Evolutionary conservation across 2,888 invertebrate genomes (phyloP).

Genomic region (Chironomus tentans): DNA sequence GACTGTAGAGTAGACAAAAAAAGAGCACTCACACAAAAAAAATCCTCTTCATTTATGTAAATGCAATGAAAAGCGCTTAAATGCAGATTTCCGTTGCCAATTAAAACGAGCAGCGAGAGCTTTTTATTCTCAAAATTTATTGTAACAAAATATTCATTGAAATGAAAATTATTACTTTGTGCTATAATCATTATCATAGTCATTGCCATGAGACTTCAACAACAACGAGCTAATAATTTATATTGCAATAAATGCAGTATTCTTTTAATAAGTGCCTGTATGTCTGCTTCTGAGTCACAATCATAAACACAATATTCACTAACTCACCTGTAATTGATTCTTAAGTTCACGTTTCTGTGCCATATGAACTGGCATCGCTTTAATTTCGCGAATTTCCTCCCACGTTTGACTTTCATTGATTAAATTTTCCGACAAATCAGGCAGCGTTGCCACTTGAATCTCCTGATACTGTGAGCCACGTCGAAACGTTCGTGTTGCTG

Average conservation of each 20-base stretch:
- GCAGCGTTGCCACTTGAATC: conserved; percentile 67
- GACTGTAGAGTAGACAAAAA: no score
- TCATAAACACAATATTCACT: not conserved
- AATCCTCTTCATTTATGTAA: no score
- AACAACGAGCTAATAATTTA: not conserved
- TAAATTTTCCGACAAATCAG: conserved; percentile 69
- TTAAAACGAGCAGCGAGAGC: not conserved
- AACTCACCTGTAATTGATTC: conserved; percentile 61
- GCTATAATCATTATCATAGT: not conserved
- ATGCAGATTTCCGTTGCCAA: not conserved
- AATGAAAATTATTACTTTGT: not conserved
- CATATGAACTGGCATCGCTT: conserved; percentile 76
- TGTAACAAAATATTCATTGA: not conserved
- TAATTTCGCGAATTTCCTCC: conserved; percentile 80
- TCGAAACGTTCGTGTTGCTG: conserved; percentile 45
- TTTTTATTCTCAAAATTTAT: not conserved
- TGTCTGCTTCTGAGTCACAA: not conserved
- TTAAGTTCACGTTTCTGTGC: conserved; percentile 71
- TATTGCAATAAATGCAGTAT: not conserved
- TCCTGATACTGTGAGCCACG: conserved; percentile 48
- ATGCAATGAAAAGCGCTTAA: not conserved
- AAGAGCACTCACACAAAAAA: no score
- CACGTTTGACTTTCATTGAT: conserved; percentile 75
- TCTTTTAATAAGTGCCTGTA: not conserved
- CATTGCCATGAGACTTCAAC: no score